phyloP scores from a whole-genome alignment of 2,888 invertebrate genomes.

The Idaea dimidiata region DNA sequence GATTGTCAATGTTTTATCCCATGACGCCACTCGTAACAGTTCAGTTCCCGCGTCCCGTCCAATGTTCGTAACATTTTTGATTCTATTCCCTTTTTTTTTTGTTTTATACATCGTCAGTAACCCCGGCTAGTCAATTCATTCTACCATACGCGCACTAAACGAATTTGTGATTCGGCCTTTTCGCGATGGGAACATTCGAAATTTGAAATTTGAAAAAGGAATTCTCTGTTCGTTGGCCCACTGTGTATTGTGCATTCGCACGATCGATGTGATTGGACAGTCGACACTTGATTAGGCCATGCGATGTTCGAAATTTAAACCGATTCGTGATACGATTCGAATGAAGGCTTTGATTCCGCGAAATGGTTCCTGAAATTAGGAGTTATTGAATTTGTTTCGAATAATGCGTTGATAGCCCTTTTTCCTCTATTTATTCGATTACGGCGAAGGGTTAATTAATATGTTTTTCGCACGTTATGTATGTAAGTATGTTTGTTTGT shows the following conservation, averaged over 20 bases:
- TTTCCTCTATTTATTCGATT: too few species aligned
- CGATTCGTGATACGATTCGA: not conserved
- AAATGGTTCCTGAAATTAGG: not conserved
- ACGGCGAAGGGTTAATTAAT: too few species aligned
- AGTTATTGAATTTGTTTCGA: not conserved
- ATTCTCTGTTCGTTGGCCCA: not conserved
- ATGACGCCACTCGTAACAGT: conserved; percentile 19
- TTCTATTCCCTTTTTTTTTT: conserved; percentile 38
- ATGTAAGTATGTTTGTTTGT: too few species aligned
- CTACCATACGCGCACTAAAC: conserved; percentile 45
- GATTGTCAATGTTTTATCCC: conserved; percentile 15
- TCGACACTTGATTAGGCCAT: not conserved
- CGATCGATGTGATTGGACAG: conserved; percentile 1
- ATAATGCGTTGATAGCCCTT: not conserved
- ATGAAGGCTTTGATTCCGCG: not conserved
- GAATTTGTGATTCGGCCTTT: conserved; percentile 43
- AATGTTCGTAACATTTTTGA: conserved; percentile 45
- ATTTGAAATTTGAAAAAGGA: conserved; percentile 16
- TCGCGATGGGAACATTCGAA: conserved; percentile 15
- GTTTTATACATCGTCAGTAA: conserved; percentile 37
- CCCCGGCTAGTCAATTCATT: conserved; percentile 59
- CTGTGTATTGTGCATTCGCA: not conserved
- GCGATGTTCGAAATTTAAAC: not conserved
- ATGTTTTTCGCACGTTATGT: too few species aligned
- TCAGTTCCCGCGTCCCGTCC: conserved; percentile 22